Conservation (phyloP, 2,888 invertebrate genomes). For the Synanthedon vespiformis region DNA sequence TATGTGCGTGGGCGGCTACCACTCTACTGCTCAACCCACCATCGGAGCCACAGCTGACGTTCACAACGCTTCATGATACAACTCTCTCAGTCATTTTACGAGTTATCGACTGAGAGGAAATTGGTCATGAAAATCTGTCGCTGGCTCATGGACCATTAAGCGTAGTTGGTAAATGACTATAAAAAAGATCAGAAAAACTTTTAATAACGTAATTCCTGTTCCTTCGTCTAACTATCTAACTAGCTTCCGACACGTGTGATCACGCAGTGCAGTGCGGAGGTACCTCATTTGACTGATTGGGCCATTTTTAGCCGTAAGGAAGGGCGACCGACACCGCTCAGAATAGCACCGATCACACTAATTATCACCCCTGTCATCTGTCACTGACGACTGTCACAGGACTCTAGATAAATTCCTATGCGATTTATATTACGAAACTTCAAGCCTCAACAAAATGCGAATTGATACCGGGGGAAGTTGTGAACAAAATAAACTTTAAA, state of each 20-base stretch:
- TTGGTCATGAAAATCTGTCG: no score
- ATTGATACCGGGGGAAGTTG: neutral
- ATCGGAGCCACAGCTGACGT: no score
- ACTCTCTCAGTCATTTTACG: no score
- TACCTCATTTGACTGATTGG: conserved; percentile 57
- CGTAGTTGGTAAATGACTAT: no score
- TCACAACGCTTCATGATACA: no score
- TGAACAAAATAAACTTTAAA: no score
- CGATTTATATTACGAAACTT: conserved; percentile 38
- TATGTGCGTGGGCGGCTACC: no score
- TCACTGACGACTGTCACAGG: conserved; percentile 17
- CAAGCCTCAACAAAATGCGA: conserved; percentile 9
- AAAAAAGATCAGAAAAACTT: no score
- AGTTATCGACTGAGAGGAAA: no score
- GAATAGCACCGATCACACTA: conserved; percentile 58
- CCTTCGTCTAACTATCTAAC: neutral
- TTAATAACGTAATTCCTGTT: no score
- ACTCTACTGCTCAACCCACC: no score
- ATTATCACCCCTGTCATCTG: conserved; percentile 57
- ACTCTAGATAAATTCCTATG: conserved; percentile 36
- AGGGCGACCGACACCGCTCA: conserved; percentile 27
- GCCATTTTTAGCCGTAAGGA: conserved; percentile 58
- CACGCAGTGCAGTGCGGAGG: conserved; percentile 2
- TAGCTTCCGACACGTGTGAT: neutral
- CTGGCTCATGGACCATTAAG: no score